Conservation (phyloP, 2,888 invertebrate species). For the Bursaphelenchus okinawaensis region DNA sequence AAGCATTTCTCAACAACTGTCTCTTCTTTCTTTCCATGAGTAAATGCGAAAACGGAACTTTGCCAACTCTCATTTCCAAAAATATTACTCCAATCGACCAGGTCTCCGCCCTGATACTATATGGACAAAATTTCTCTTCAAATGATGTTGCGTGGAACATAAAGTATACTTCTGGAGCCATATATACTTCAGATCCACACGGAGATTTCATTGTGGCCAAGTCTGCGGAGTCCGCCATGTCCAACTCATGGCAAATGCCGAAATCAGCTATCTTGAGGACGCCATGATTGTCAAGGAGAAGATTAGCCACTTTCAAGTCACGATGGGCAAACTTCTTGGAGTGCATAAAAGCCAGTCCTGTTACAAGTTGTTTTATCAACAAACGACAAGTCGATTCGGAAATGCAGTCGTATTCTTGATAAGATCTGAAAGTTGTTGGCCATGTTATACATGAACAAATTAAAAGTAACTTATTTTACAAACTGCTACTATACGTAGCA, state of each 20-base stretch:
- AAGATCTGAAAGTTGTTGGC: not conserved
- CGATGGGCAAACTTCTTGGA: not conserved
- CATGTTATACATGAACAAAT: not conserved
- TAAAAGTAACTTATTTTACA: too few species aligned
- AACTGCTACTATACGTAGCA: too few species aligned
- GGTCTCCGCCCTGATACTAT: not conserved
- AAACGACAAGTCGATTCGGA: not conserved
- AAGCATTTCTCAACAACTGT: not conserved
- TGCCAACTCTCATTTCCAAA: not conserved
- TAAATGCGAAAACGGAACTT: not conserved
- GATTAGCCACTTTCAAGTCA: conserved; percentile 94
- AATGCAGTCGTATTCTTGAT: not conserved
- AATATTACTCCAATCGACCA: not conserved
- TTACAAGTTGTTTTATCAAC: not conserved
- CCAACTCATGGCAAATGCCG: conserved; percentile 68
- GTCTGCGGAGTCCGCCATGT: not conserved
- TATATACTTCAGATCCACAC: not conserved
- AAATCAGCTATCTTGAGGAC: conserved; percentile 99
- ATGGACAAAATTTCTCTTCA: not conserved
- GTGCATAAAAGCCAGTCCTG: not conserved
- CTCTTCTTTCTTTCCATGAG: not conserved
- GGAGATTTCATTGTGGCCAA: not conserved
- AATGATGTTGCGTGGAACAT: not conserved
- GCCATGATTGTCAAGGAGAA: conserved; percentile 90
- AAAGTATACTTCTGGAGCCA: not conserved